Percentiles rank a stretch among this genome's conserved stretches.
These are phyloP conservation scores for Drosophila sp. DNA, from an alignment of 1,140 invertebrate genomes.

Conservation along the genomic window DNA sequence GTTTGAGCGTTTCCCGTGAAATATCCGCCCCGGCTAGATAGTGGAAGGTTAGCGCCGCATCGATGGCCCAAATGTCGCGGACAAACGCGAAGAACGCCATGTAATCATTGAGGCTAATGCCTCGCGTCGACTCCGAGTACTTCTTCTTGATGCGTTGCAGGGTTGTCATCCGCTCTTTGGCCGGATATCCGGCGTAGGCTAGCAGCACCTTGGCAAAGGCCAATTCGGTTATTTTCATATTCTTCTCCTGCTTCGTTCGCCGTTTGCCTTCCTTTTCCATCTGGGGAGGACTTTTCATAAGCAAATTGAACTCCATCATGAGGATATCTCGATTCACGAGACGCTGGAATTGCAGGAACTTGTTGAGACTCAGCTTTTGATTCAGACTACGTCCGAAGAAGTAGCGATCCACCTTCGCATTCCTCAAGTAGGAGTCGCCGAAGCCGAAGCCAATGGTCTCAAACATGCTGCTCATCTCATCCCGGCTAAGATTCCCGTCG, in stretches of 20 bases:
- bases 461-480: constrained; percentile 19
- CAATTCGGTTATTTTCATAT: constrained; percentile 33
- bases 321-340: constrained; percentile 34
- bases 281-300: neutral
- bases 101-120: constrained; percentile 39
- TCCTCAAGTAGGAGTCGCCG: constrained; percentile 14
- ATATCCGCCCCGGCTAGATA: constrained; percentile 49
- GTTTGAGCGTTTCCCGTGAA: constrained; percentile 17
- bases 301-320: constrained; percentile 38
- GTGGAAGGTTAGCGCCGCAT: constrained; percentile 43
- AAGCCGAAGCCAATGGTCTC: neutral
- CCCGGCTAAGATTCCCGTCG: constrained; percentile 15
- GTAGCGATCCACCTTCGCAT: constrained; percentile 12
- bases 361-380: constrained; percentile 16
- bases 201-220: constrained; percentile 47
- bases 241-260: neutral
- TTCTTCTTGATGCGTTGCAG: constrained; percentile 31
- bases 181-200: neutral
- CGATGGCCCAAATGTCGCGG: constrained; percentile 23
- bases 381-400: constrained; percentile 35
- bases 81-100: constrained; percentile 47
- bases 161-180: neutral
- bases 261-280: neutral
- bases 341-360: constrained; percentile 38
- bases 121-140: neutral